A percentile compares a stretch with the other conserved stretches of the same genome.
phyloP scores from a whole-genome alignment of 2,888 invertebrate genomes.

The Lingula anatina region DNA sequence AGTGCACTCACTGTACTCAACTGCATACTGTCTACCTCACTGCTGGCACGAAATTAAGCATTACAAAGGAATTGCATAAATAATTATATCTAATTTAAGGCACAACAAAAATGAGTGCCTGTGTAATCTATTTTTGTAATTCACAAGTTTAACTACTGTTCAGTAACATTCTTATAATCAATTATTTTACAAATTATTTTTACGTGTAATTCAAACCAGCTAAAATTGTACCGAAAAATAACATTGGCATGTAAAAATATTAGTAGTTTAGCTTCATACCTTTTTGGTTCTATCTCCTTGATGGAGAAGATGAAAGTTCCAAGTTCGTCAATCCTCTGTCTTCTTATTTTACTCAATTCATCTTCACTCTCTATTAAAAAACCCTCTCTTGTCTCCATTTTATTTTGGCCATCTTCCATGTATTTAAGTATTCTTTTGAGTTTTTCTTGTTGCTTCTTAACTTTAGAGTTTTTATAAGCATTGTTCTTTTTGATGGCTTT shows the following conservation, averaged over 20 bases:
- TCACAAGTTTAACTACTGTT: background rate
- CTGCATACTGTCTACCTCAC: constrained; percentile 32
- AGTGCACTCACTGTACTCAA: constrained; percentile 58
- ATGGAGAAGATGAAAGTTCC: constrained; percentile 27
- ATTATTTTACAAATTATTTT: no score
- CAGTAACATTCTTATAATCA: no score
- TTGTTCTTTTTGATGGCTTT: background rate
- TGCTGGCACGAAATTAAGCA: constrained; percentile 6
- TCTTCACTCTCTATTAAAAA: constrained; percentile 8
- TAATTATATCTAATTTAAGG: background rate
- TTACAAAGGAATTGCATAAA: background rate
- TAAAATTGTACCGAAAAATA: no score
- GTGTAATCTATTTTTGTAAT: background rate
- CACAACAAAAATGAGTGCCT: background rate
- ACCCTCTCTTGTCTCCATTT: constrained; percentile 9
- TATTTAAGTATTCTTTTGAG: constrained; percentile 8
- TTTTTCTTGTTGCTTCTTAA: constrained; percentile 12
- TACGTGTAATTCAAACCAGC: no score
- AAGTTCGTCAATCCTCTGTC: constrained; percentile 15
- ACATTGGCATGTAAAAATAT: background rate
- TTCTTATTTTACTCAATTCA: constrained; percentile 13
- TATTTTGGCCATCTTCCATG: constrained; percentile 5
- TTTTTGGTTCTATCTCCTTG: constrained; percentile 20
- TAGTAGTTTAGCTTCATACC: no score
- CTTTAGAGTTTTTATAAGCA: constrained; percentile 9